phyloP scores from a whole-genome alignment of 2,113 vertebrate species.

The Elaphurus davidianus region DNA sequence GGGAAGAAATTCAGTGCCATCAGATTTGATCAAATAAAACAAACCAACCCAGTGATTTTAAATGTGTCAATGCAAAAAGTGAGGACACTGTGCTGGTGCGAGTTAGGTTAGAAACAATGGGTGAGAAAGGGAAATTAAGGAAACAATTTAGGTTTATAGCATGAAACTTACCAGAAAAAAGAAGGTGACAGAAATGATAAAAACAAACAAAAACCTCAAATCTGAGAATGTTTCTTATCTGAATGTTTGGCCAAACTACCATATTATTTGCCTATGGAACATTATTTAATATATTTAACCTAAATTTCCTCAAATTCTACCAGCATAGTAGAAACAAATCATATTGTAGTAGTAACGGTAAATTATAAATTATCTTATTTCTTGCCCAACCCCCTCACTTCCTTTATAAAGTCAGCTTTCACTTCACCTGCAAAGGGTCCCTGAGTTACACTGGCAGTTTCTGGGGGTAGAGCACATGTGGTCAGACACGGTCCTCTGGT shows the following conservation, averaged over 20 bases:
- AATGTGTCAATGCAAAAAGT: not conserved
- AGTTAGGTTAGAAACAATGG: not conserved
- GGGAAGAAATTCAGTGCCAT: not conserved
- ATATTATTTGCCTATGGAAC: not conserved
- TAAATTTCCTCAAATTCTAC: not conserved
- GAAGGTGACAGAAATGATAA: not conserved
- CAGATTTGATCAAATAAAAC: conserved; percentile 3
- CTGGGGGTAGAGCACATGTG: not conserved
- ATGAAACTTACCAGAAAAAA: not conserved
- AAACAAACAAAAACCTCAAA: not conserved
- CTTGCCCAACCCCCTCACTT: not conserved
- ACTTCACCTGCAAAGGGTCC: not conserved
- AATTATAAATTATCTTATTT: not conserved
- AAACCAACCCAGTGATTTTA: conserved; percentile 18
- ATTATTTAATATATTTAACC: not conserved
- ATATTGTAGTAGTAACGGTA: not conserved
- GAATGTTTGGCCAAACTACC: not conserved
- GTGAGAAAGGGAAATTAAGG: conserved; percentile 8
- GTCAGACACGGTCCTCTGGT: not conserved
- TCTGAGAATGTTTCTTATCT: not conserved
- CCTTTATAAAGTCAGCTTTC: not conserved
- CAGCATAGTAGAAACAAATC: not conserved
- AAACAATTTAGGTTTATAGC: not conserved
- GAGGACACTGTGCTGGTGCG: not conserved
- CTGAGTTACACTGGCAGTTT: not conserved